Conservation (phyloP, 2,113 vertebrate species). For the Ceyx melanurus region DNA sequence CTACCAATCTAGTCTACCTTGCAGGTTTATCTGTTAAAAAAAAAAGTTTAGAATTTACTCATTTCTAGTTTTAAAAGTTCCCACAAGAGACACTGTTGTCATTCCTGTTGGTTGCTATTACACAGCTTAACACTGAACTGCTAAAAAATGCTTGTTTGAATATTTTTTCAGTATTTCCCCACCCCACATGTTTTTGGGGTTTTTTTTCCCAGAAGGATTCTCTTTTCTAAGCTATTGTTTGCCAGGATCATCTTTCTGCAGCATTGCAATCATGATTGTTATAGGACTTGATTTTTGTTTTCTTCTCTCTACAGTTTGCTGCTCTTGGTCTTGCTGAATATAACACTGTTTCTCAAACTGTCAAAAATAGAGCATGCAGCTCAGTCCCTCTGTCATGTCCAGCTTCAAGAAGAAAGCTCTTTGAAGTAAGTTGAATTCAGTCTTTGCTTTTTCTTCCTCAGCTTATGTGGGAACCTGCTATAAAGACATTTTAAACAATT, state of each 20-base stretch:
- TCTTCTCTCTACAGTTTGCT: constrained; percentile 79
- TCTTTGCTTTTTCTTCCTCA: background rate
- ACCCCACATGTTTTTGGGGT: background rate
- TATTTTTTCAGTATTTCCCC: background rate
- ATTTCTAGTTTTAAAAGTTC: background rate
- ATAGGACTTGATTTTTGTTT: background rate
- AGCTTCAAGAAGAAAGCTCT: constrained; percentile 76
- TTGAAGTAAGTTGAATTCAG: constrained; percentile 69
- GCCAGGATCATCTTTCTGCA: background rate
- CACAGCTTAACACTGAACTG: background rate
- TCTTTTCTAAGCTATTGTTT: background rate
- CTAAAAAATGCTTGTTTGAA: background rate
- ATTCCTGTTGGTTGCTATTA: background rate
- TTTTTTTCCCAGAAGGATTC: background rate
- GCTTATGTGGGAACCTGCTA: background rate
- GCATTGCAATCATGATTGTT: background rate
- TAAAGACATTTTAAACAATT: background rate
- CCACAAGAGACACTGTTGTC: background rate
- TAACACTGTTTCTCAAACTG: constrained; percentile 91
- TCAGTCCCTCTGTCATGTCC: constrained; percentile 83
- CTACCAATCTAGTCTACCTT: background rate
- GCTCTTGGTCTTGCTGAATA: constrained; percentile 87
- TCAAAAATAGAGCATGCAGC: constrained; percentile 93
- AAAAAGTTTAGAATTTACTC: background rate
- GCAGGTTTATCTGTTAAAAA: background rate